Base-by-base conservation (phyloP, 2,113 vertebrate species). In the Lepus americanus region DNA sequence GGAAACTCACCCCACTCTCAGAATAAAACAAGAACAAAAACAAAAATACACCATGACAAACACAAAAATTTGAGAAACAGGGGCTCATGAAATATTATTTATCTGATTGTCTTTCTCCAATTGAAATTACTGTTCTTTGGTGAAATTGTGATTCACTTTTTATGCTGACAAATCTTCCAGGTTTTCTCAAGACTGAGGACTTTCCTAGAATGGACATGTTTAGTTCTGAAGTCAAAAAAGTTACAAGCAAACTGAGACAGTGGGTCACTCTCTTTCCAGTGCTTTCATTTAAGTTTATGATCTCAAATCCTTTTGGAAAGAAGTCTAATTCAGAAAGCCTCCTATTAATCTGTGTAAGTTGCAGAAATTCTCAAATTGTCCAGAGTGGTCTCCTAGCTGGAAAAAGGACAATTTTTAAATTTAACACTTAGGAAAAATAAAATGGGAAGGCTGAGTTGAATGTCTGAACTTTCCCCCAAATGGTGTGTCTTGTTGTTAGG, bases 371-470 rank as follows among this genome's bases (percentile, higher is more conserved):
- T 67, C 44, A 77, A 72, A 69, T 39, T 63, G 33, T 19, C 33
- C 61, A 53, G 59, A 77, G 17, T 63, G 16, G 49, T 61, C 44
- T 78, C 49, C 23, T n/a, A 51, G 67, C 19, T 82, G 55, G 29
- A 33, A 67, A 79, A 79, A 92, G 44, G 39, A 89, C 1, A 17
- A 29, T 39, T 85, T 85, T 49, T 49, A 33, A 23, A 87, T 67
- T 83, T 79, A 83, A 69, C 27, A 49, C 73, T 85, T 79, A 74
- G 9, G 78, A 84, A 93, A 79, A 64, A 9, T n/a, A 72, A 49
- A 22, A 49, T 7, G 8, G 59, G 33, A 61, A 80, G 33, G 9
- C 72, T 91, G 78, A 88, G 27, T 31, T 80, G 70, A 8, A n/a
- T 49, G 29, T 74, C 29, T 27, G 3, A 61, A 36, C 8, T 36